phyloP scores from a whole-genome alignment of 2,888 invertebrate species.

The Lithophane socia region DNA sequence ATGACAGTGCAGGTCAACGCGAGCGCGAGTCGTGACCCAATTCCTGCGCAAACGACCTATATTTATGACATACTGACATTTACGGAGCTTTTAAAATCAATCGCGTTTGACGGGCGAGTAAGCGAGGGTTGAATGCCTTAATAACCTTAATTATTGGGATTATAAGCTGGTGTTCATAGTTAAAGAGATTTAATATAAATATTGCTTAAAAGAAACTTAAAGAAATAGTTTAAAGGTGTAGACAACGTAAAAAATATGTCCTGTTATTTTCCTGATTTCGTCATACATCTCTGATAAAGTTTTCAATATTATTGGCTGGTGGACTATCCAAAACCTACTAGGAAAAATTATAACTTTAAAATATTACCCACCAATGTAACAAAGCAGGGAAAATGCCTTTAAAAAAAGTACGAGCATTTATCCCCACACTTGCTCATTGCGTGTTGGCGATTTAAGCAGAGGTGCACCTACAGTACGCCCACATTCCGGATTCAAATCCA shows the following conservation, averaged over 20 bases:
- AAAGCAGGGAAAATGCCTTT: background rate
- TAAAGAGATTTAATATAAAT: background rate
- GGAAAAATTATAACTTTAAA: too few relatives aligned
- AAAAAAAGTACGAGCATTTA: background rate
- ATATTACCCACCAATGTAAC: too few relatives aligned
- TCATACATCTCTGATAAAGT: background rate
- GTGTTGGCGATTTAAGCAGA: background rate
- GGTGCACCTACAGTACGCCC: fast-evolving
- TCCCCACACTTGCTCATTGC: background rate
- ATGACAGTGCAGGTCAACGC: conserved; percentile 29
- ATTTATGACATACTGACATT: conserved; percentile 59
- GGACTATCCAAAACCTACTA: background rate
- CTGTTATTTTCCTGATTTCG: too few relatives aligned
- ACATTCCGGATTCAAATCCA: background rate
- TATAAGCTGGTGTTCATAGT: background rate
- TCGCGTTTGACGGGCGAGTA: conserved; percentile 37
- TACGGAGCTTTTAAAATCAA: conserved; percentile 52
- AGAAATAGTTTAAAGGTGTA: too few relatives aligned
- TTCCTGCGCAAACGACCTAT: conserved; percentile 43
- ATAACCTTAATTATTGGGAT: conserved; percentile 23
- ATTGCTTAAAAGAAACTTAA: too few relatives aligned
- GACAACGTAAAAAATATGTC: too few relatives aligned
- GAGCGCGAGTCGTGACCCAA: conserved; percentile 45
- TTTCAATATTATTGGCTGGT: background rate
- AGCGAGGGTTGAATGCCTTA: conserved; percentile 25